These are phyloP conservation scores for Caenorhabditis latens DNA, from an alignment of 1,140 invertebrate species.

Conservation along the genomic window DNA sequence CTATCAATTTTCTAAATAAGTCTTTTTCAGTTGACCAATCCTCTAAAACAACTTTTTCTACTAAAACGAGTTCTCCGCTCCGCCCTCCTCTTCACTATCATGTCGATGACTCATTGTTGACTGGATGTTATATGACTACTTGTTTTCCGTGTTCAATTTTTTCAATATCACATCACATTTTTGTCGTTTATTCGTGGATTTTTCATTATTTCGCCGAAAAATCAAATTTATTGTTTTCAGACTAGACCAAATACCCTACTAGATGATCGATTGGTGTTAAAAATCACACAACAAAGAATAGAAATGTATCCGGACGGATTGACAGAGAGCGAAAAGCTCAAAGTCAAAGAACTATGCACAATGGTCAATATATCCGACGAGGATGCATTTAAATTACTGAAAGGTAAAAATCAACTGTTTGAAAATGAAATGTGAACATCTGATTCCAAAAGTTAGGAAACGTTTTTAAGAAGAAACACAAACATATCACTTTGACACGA, in stretches of 20 bases:
- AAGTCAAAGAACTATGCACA: slow-evolving; percentile 36
- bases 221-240: neutral
- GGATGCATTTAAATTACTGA: slow-evolving; percentile 48
- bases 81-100: neutral
- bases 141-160: neutral
- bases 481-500: too few species aligned
- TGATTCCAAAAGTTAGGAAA: neutral
- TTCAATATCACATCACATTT: slow-evolving; percentile 2
- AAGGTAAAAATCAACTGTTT: slow-evolving; percentile 3
- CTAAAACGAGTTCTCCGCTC: neutral
- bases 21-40: too few species aligned
- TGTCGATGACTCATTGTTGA: slow-evolving; percentile 30
- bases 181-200: neutral
- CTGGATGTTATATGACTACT: slow-evolving; percentile 9
- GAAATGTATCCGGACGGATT: slow-evolving; percentile 53
- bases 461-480: too few species aligned
- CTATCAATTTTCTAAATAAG: neutral
- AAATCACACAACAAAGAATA: neutral
- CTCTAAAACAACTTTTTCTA: too few species aligned
- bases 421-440: neutral
- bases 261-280: slow-evolving; percentile 23
- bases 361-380: slow-evolving; percentile 54
- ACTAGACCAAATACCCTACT: slow-evolving; percentile 42
- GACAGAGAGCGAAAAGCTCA: slow-evolving; percentile 40
- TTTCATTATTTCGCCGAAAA: neutral